Evolutionary conservation across 2,113 vertebrate genomes (phyloP), one percentile per base, ranked within the genome.

Genomic region (Cryptomyrus ogoouensis): DNA sequence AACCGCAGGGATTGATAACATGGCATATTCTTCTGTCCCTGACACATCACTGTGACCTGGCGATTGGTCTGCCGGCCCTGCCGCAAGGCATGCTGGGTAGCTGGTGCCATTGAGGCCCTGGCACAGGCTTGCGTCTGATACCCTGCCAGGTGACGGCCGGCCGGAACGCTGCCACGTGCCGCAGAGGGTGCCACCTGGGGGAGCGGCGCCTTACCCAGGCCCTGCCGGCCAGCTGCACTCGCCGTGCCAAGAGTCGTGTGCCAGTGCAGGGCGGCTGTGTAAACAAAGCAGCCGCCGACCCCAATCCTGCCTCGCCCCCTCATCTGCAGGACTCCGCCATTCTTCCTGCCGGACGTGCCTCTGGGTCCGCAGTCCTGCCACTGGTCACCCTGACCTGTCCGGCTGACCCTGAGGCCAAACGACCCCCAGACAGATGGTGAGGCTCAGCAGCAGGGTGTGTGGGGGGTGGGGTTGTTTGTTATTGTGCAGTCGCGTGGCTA

Each of bases 361-460:
- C 13, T 35, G 70, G n/a, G 31, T 3, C 31, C 13, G 70, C 13
- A 6, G 15, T 77, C 35, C 74, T 19, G 35, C 74, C 31, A 19
- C 74, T 35, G 74, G 5, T 56, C 31, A 31, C 49, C 50, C 53
- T 83, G 70, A 47, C 39, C 88, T 88, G 12, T 70, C 86, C 92
- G 89, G 93, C 94, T 80, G 17, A 50, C 44, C n/a, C 46, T 85
- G 90, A 91, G 90, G 92, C 94, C 91, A 93, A 84, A 92, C 90
- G 92, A 91, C 90, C 88, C 93, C 92, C 90, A 91, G 90, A 90
- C 95, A 94, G 92, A 94, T 94, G 94, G 94, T 49, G 88, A 86
- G n/a, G 70, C 70, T 83, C 89, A 91, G 90, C 47, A 90, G 49
- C 39, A 66, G 49, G 52, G 24, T 31, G 21, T 80, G 21, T 56